These are phyloP conservation scores for Archips xylosteana DNA, from an alignment of 2,888 invertebrate species.

Conservation along the genomic window DNA sequence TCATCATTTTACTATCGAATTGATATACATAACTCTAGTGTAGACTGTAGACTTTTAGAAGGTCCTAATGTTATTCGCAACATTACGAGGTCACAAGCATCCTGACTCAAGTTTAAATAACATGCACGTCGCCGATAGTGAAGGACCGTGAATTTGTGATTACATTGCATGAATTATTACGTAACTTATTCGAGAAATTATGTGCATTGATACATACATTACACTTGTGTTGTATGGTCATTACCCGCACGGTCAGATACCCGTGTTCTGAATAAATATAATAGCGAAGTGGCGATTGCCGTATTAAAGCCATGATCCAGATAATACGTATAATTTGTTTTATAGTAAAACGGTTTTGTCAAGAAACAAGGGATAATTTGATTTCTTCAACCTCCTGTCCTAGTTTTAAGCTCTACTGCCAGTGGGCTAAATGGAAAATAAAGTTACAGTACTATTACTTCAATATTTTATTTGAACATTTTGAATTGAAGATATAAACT, in stretches of 20 bases:
- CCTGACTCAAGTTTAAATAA: background rate
- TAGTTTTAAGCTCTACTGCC: too few relatives aligned
- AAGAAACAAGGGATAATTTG: too few relatives aligned
- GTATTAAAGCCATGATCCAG: background rate
- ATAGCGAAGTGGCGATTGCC: background rate
- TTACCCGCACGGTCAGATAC: conserved; percentile 18
- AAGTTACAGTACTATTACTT: too few relatives aligned
- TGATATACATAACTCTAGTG: background rate
- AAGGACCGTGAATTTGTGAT: background rate
- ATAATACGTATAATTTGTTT: background rate
- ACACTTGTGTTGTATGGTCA: conserved; percentile 20
- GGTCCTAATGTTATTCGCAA: background rate
- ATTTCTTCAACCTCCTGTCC: too few relatives aligned
- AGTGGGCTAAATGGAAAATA: too few relatives aligned
- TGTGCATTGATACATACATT: conserved; percentile 32
- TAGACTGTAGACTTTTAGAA: background rate
- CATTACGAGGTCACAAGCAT: background rate
- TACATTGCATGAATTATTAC: conserved; percentile 13
- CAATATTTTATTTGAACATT: too few relatives aligned
- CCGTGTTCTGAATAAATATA: conserved; percentile 7
- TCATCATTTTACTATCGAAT: background rate
- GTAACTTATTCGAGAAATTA: conserved; percentile 21
- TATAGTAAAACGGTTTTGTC: too few relatives aligned
- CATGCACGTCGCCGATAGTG: background rate
- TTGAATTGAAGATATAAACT: too few relatives aligned